A percentile compares a stretch with the other conserved stretches of the same genome.
These are phyloP conservation scores for Dyspetes luteomarginatus DNA, from an alignment of 2,888 invertebrate genomes.

Conservation along the genomic window DNA sequence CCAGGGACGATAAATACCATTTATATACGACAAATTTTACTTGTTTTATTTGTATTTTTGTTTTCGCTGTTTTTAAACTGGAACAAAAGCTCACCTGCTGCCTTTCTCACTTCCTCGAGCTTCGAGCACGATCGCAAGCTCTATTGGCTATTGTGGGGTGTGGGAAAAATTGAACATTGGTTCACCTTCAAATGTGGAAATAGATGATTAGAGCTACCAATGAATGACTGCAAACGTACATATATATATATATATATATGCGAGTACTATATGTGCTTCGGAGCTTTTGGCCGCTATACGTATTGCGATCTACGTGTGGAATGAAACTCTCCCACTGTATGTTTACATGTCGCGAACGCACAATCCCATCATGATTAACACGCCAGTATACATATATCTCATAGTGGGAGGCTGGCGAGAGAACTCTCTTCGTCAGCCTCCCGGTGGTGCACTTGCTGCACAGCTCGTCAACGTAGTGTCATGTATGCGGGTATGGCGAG, in stretches of 20 bases:
- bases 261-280: conserved; percentile 8
- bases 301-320: conserved; percentile 29
- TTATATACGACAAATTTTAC: conserved; percentile 73
- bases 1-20: conserved; percentile 72
- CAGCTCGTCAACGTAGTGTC: neutral
- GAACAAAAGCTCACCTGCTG: neutral
- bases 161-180: conserved; percentile 67
- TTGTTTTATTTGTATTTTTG: conserved; percentile 41
- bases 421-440: conserved; percentile 3
- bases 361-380: conserved; percentile 69
- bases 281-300: conserved; percentile 44
- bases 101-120: neutral
- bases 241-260: conserved; percentile 11
- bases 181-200: conserved; percentile 64
- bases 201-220: conserved; percentile 75
- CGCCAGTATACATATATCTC: conserved; percentile 51
- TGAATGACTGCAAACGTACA: conserved; percentile 58
- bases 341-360: conserved; percentile 67
- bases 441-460: conserved; percentile 5
- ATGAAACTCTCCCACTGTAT: conserved; percentile 16
- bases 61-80: conserved; percentile 20
- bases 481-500: neutral
- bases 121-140: neutral
- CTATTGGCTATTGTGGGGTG: neutral
- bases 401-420: neutral